Evolutionary conservation across 1,140 invertebrate species (phyloP).

Genomic region (Diachasma alloeum): DNA sequence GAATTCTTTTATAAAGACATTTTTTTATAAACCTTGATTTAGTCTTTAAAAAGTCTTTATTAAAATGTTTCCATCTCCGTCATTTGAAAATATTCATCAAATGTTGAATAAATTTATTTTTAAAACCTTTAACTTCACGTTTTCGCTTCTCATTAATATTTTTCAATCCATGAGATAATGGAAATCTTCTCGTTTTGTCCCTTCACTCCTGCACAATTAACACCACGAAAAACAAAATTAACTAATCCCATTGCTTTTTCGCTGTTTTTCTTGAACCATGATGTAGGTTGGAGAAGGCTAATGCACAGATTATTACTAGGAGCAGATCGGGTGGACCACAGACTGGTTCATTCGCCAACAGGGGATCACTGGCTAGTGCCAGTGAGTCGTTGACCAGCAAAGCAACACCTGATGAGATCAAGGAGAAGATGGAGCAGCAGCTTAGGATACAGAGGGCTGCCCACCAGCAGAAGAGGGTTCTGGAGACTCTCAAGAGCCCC

Average conservation of each 20-base stretch:
- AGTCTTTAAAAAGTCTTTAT: too few species aligned
- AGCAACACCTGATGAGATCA: slow-evolving; percentile 80
- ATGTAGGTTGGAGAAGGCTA: slow-evolving; percentile 71
- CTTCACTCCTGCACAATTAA: not conserved
- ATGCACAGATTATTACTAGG: slow-evolving; percentile 77
- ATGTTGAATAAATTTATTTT: not conserved
- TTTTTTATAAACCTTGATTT: too few species aligned
- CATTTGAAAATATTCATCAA: not conserved
- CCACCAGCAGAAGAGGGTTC: slow-evolving; percentile 83
- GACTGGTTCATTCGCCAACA: slow-evolving; percentile 45
- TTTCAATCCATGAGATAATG: too few species aligned
- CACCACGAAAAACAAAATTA: not conserved
- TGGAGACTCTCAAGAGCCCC: slow-evolving; percentile 69
- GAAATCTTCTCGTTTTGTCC: too few species aligned
- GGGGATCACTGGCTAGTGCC: slow-evolving; percentile 32
- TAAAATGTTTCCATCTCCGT: too few species aligned
- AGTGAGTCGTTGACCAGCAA: slow-evolving; percentile 56
- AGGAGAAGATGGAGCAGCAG: slow-evolving; percentile 91
- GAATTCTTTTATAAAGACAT: too few species aligned
- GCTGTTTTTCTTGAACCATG: slow-evolving; percentile 55
- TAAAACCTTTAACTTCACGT: not conserved
- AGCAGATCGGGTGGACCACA: slow-evolving; percentile 75
- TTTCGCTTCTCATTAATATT: not conserved
- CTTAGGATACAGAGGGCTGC: slow-evolving; percentile 84
- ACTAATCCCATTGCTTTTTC: not conserved